Percentiles rank a stretch among this genome's conserved stretches.
Conservation (phyloP, 1,140 invertebrate species). For the Drosophila auraria region DNA sequence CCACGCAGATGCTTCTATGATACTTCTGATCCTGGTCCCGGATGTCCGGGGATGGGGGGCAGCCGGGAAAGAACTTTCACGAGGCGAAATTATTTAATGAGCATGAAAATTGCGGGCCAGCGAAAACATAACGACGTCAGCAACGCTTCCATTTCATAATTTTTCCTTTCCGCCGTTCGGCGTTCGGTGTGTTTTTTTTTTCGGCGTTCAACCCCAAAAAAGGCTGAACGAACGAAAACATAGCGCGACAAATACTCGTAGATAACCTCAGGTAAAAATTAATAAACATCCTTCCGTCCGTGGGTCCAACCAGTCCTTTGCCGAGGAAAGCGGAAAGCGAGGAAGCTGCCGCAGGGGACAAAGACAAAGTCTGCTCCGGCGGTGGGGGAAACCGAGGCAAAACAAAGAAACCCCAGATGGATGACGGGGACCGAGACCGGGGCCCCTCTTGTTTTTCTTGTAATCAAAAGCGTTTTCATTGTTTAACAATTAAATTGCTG, state of each 20-base stretch:
- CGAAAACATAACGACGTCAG: slow-evolving; percentile 50
- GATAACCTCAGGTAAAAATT: slow-evolving; percentile 84
- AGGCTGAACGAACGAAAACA: slow-evolving; percentile 59
- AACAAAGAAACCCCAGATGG: slow-evolving; percentile 41
- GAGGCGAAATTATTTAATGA: slow-evolving; percentile 80
- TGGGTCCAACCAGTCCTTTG: background rate
- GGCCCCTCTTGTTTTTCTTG: slow-evolving; percentile 69
- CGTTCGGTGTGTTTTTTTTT: background rate
- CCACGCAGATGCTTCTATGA: slow-evolving; percentile 42
- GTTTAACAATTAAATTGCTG: slow-evolving; percentile 84
- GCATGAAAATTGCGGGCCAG: slow-evolving; percentile 75
- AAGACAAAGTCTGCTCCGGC: slow-evolving; percentile 23
- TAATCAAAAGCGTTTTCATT: slow-evolving; percentile 83
- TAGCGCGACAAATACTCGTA: slow-evolving; percentile 73
- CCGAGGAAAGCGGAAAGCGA: background rate
- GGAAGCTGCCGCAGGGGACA: slow-evolving; percentile 40
- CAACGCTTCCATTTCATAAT: slow-evolving; percentile 44
- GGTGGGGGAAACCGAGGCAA: slow-evolving; percentile 31
- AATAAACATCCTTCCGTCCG: slow-evolving; percentile 69
- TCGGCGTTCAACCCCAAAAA: slow-evolving; percentile 52
- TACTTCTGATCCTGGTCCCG: slow-evolving; percentile 23
- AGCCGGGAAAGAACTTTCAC: slow-evolving; percentile 57
- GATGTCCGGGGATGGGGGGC: background rate
- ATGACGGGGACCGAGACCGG: background rate
- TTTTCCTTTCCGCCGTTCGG: slow-evolving; percentile 8